Conservation (phyloP, 2,797 vertebrate species). For the Fundulus diaphanus region DNA sequence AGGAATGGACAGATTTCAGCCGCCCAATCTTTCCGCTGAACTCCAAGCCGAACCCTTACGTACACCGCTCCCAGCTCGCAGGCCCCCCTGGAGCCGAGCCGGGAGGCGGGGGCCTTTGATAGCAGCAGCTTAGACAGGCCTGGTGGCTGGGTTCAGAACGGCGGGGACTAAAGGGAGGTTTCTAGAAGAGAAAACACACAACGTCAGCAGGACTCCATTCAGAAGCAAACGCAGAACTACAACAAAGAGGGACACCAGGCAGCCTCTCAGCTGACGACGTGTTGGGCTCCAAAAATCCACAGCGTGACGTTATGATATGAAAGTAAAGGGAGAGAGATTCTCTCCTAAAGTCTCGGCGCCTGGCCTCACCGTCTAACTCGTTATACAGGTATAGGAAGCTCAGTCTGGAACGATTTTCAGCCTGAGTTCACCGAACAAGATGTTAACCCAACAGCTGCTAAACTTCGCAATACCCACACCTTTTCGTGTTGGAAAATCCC, state of each 20-base stretch:
- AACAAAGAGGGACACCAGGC: constrained; percentile 60
- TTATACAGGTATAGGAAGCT: too few relatives aligned
- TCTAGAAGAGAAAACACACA: constrained; percentile 74
- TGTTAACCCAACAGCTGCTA: not conserved
- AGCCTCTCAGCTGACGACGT: constrained; percentile 60
- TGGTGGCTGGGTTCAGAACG: constrained; percentile 45
- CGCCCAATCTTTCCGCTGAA: constrained; percentile 69
- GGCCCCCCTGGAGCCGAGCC: constrained; percentile 47
- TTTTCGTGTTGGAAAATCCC: not conserved
- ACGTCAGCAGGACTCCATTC: constrained; percentile 74
- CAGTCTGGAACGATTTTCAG: too few relatives aligned
- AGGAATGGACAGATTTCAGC: constrained; percentile 82
- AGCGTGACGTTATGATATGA: constrained; percentile 20
- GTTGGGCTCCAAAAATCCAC: constrained; percentile 35
- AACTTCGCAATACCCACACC: not conserved
- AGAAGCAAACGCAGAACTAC: constrained; percentile 61
- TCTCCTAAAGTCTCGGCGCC: too few relatives aligned
- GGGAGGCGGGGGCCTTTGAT: constrained; percentile 43
- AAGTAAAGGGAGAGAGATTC: constrained; percentile 8
- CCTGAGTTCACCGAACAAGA: not conserved
- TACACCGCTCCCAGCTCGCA: constrained; percentile 47
- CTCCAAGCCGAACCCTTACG: constrained; percentile 51
- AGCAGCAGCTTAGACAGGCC: constrained; percentile 54
- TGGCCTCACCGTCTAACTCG: too few relatives aligned
- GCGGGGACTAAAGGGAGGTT: constrained; percentile 64